Base-by-base conservation (phyloP, 2,113 vertebrate species). In the Engystomops pustulosus region DNA sequence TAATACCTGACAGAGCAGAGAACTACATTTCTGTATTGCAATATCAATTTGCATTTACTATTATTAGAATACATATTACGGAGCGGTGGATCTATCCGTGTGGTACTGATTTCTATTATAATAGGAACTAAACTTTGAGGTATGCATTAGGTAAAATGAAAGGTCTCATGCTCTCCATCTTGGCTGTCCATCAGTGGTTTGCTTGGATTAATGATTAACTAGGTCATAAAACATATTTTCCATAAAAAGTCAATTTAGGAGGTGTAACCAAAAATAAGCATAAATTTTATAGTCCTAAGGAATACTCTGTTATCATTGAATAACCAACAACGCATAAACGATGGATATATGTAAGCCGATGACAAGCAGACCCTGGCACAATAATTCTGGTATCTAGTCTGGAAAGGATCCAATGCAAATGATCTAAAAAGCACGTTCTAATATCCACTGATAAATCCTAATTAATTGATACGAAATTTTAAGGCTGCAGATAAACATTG, bases 351-450 rank as follows among this genome's bases (percentile, higher is more conserved):
- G 44, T 41, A 81, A 49, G 49, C 65, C n/a, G 76, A 27, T 51
- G 81, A 83, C 44, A 76, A 44, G 36, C 44, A 23, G 71, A 71
- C 58, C 38, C 76, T 83, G 76, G 45, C 70, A 83, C 75, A 18
- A 75, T n/a, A 76, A 76, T 76, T 38, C 25, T 25, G 23, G 18
- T 23, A 65, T 55, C 25, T 76, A 60, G 36, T 20, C 69, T 83
- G 81, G 81, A 69, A 74, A n/a, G 25, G 7, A 10, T 62, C 70
- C 70, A 83, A 76, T 30, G 36, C 17, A 49, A 38, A 83, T 34
- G 41, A 75, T 38, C n/a, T 36, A 25, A 5, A 67, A 49, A 12
- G 5, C 18, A 32, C 60, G 18, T 51, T 36, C 36, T 41, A 68
- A 67, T 38, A 76, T 17, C 23, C 60, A 83, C 6, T 38, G 6